Percentiles rank a stretch among this genome's conserved stretches.
Conservation (phyloP, 2,797 vertebrate species). For the Sylvilagus floridanus region DNA sequence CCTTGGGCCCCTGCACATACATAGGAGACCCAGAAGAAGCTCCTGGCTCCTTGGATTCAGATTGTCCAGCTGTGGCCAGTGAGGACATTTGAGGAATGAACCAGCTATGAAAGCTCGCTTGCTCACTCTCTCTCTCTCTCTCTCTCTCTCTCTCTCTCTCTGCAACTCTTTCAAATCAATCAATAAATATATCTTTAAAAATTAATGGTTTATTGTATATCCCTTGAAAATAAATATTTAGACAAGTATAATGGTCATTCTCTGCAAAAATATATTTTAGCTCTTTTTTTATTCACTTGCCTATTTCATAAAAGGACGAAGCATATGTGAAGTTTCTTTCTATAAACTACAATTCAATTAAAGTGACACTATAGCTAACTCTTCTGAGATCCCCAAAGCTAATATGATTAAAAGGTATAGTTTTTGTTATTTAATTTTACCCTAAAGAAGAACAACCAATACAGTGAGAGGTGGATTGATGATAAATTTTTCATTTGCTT, state of each 20-base stretch:
- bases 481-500: neutral
- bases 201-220: too few relatives aligned
- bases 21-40: too few relatives aligned
- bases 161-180: too few relatives aligned
- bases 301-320: neutral
- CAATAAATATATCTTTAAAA: too few relatives aligned
- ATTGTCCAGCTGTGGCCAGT: too few relatives aligned
- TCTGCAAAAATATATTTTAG: neutral
- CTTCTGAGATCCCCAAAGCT: neutral
- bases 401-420: neutral
- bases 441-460: neutral
- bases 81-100: too few relatives aligned
- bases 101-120: too few relatives aligned
- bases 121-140: too few relatives aligned
- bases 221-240: neutral
- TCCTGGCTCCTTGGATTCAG: too few relatives aligned
- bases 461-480: neutral
- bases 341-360: neutral
- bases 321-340: neutral
- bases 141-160: too few relatives aligned
- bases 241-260: neutral
- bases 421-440: neutral
- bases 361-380: neutral
- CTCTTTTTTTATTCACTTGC: neutral
- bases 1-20: too few relatives aligned